Evolutionary conservation across 2,888 invertebrate genomes (phyloP), one percentile per base, ranked within the genome.

Genomic region (Phortica okadai): DNA sequence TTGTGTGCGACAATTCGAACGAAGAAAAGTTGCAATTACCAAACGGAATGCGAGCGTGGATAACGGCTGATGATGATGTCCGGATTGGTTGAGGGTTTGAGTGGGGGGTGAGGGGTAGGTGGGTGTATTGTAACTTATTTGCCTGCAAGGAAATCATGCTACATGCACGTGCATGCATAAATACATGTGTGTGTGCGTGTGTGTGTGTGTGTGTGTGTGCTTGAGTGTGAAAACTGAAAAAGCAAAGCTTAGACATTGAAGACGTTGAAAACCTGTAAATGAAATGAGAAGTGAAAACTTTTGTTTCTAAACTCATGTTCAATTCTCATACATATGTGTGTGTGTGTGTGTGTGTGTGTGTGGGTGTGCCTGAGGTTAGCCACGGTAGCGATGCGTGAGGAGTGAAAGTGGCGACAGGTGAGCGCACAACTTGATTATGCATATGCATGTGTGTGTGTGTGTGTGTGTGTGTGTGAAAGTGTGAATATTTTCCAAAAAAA

Each of bases 291-390:
- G 50, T 21, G 74, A 79, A 85, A 85, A 85, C 87, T 85, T 85
- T 88, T 85, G 88, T 85, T 85, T 85, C 85, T 86, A 88, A 85
- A 85, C 85, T 85, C 85, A 86, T 86, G 88, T 85, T 85, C 81
- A 83, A 86, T 58, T 33, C 54, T 41, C 45, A 66, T 25, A 66
- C 74, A 16, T 59, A 3, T 33, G 33, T 3, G 33, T 33, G 33
- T 33, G 33, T 5, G 33, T 33, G 33, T 33, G 33, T 5, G 33
- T 33, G 33, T 1, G 1, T 33, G 33, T 6, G 56, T 10, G 56
- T 56, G 56, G 56, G 56, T n/a, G 56, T 56, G 16, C 14, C 11
- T n/a, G n/a, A 56, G 16, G 56, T 56, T n/a, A 56, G 56, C 56
- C 14, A 10, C 56, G 16, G 1, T n/a, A 56, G 14, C 56, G 11